These are phyloP conservation scores for Cnemophilus loriae DNA, from an alignment of 2,113 vertebrate genomes.

Conservation along the genomic window DNA sequence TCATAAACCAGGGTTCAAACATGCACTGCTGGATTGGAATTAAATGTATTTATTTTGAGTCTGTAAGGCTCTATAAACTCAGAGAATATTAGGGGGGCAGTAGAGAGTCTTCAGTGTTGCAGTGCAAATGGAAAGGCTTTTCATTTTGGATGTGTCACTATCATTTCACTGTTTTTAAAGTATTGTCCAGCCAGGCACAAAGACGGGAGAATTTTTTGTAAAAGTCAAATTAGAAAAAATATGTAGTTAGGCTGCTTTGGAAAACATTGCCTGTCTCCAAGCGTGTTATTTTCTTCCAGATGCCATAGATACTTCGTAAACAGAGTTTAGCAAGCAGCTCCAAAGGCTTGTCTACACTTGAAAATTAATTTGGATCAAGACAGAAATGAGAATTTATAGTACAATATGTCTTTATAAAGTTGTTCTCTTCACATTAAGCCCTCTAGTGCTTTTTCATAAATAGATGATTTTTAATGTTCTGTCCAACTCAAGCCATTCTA, in stretches of 20 bases:
- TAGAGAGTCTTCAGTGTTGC: not conserved
- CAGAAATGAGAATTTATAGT: conserved; percentile 27
- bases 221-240: not conserved
- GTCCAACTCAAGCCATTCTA: not conserved
- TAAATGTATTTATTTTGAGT: conserved; percentile 2
- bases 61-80: not conserved
- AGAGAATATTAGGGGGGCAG: conserved; percentile 7
- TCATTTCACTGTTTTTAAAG: not conserved
- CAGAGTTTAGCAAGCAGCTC: not conserved
- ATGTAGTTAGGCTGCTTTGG: not conserved
- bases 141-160: conserved; percentile 1
- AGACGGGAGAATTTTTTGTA: not conserved
- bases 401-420: not conserved
- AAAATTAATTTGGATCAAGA: conserved; percentile 33
- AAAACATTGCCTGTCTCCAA: not conserved
- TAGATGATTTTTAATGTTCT: not conserved
- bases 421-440: not conserved
- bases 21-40: conserved; percentile 3
- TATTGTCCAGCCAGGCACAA: not conserved
- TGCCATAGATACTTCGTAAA: not conserved
- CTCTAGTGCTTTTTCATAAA: not conserved
- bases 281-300: not conserved
- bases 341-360: conserved; percentile 34
- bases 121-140: conserved; percentile 12
- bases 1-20: not conserved